Evolutionary conservation across 1,140 invertebrate species (phyloP).

Genomic region (Aphaenogaster rudis): DNA sequence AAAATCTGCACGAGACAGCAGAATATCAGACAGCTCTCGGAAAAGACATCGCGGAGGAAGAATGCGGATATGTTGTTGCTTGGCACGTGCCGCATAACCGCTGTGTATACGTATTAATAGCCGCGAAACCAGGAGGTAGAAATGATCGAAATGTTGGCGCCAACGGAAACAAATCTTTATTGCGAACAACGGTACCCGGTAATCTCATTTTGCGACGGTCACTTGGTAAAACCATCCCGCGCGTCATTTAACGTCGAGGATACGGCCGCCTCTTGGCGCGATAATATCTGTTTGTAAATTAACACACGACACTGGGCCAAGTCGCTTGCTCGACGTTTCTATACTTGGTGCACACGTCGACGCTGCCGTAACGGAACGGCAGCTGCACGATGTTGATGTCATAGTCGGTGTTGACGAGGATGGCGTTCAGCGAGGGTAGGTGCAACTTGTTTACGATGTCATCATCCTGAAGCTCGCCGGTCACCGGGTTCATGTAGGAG

Average conservation of each 20-base stretch:
- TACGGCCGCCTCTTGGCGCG: conserved; percentile 9
- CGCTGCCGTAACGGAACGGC: conserved; percentile 73
- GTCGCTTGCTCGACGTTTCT: conserved; percentile 78
- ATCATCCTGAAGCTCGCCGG: conserved; percentile 75
- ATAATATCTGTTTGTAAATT: conserved; percentile 56
- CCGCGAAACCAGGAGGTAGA: conserved; percentile 21
- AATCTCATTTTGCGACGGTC: conserved; percentile 53
- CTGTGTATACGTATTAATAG: conserved; percentile 29
- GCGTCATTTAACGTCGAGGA: conserved; percentile 39
- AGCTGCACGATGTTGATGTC: conserved; percentile 82
- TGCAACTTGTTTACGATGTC: conserved; percentile 74
- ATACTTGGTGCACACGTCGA: conserved; percentile 81
- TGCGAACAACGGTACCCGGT: conserved; percentile 17
- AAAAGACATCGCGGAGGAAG: neutral
- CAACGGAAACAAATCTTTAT: conserved; percentile 62
- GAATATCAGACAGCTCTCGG: neutral
- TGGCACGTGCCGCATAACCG: conserved; percentile 27
- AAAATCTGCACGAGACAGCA: neutral
- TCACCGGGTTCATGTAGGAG: conserved; percentile 79
- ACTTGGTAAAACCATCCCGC: conserved; percentile 56
- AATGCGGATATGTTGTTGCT: conserved; percentile 32
- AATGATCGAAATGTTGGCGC: conserved; percentile 61
- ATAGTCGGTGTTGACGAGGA: conserved; percentile 81
- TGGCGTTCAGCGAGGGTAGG: conserved; percentile 77
- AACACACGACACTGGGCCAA: conserved; percentile 81